phyloP scores from a whole-genome alignment of 2,888 invertebrate genomes.

The Sinotaia quadrata region DNA sequence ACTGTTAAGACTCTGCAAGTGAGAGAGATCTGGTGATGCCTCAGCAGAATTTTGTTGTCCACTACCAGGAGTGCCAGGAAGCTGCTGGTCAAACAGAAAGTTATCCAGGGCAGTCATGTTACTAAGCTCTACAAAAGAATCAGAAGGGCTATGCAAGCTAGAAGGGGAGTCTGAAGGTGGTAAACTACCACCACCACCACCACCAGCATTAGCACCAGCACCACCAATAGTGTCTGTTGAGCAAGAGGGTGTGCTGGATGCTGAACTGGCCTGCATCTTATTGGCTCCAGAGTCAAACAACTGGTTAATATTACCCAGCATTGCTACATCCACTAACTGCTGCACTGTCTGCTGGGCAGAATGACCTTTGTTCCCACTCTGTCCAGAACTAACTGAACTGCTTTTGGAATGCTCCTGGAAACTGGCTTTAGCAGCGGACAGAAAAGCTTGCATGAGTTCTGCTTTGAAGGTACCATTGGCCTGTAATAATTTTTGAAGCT shows the following conservation, averaged over 20 bases:
- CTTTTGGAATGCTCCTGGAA: slow-evolving; percentile 56
- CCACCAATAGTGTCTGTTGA: not conserved
- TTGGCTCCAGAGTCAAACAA: not conserved
- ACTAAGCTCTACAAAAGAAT: slow-evolving; percentile 21
- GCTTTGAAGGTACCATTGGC: slow-evolving; percentile 64
- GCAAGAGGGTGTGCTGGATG: not conserved
- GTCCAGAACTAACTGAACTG: slow-evolving; percentile 9
- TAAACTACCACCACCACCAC: not conserved
- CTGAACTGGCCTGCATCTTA: not conserved
- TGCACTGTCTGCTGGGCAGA: slow-evolving; percentile 30
- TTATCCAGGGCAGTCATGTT: slow-evolving; percentile 21
- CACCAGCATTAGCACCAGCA: not conserved
- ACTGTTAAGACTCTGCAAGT: slow-evolving; percentile 24
- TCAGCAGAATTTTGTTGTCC: not conserved
- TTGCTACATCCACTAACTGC: not conserved
- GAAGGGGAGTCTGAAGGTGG: slow-evolving; percentile 14
- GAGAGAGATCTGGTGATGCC: slow-evolving; percentile 27
- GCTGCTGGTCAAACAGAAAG: slow-evolving; percentile 22
- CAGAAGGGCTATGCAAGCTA: slow-evolving; percentile 23
- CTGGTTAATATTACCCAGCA: slow-evolving; percentile 4
- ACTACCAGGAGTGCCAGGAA: slow-evolving; percentile 13
- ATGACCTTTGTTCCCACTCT: slow-evolving; percentile 29
- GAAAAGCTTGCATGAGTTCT: slow-evolving; percentile 65
- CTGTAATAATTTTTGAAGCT: slow-evolving; percentile 66
- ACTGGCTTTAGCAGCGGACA: slow-evolving; percentile 61